Evolutionary conservation across 2,888 invertebrate genomes (phyloP).

Genomic region (Drosophila barbarae): DNA sequence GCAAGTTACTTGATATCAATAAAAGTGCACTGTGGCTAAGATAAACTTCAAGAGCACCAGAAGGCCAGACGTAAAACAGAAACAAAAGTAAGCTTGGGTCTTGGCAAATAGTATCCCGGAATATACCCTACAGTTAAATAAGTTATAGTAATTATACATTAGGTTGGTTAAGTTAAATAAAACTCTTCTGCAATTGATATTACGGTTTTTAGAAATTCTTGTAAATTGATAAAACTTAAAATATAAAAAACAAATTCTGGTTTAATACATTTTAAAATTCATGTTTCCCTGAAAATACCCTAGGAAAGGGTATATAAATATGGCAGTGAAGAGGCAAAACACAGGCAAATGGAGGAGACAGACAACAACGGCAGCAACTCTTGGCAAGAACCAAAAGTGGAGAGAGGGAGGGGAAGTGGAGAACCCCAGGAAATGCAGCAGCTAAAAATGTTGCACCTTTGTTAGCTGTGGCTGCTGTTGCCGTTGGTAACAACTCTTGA

Average conservation of each 20-base stretch:
- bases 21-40: constrained; percentile 48
- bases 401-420: constrained; percentile 2
- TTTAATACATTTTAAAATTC: neutral
- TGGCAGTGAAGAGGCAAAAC: neutral
- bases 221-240: neutral
- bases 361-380: constrained; percentile 15
- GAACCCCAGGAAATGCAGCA: constrained; percentile 20
- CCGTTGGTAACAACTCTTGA: constrained; percentile 33
- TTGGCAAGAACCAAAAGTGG: constrained; percentile 35
- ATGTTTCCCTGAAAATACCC: neutral
- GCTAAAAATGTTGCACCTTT: constrained; percentile 47
- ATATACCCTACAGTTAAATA: neutral
- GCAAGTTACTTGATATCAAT: constrained; percentile 60
- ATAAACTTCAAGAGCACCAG: constrained; percentile 40
- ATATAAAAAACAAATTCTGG: neutral
- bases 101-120: neutral
- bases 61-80: constrained; percentile 22
- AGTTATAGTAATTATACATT: neutral
- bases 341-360: constrained; percentile 34
- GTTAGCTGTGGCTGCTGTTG: constrained; percentile 24
- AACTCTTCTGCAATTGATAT: neutral
- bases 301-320: constrained; percentile 3
- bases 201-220: too few relatives aligned
- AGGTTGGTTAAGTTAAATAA: neutral
- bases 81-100: neutral